These are phyloP conservation scores for Percina caprodes DNA, from an alignment of 2,113 vertebrate species.

Conservation along the genomic window DNA sequence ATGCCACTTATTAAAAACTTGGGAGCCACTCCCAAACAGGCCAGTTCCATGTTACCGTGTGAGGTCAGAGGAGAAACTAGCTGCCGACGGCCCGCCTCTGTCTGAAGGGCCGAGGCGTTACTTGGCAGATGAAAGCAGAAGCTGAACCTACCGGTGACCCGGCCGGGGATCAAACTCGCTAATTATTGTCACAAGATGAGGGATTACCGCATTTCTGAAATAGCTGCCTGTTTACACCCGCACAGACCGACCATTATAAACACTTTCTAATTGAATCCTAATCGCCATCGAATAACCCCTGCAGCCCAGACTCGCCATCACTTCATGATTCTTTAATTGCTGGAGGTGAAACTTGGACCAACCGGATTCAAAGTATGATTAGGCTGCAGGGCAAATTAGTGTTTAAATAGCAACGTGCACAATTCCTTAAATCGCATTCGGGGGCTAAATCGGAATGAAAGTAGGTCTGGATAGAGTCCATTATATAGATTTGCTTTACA, in stretches of 20 bases:
- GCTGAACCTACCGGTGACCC: conserved; percentile 86
- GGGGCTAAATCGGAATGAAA: background rate
- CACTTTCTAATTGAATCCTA: conserved; percentile 99
- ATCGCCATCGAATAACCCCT: conserved; percentile 95
- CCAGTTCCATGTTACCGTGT: background rate
- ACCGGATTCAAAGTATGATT: conserved; percentile 61
- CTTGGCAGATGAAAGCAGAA: conserved; percentile 84
- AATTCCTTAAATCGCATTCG: conserved; percentile 43
- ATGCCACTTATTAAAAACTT: background rate
- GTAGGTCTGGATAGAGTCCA: background rate
- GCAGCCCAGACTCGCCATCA: conserved; percentile 88
- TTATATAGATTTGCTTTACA: background rate
- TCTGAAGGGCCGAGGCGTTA: conserved; percentile 73
- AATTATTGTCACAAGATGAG: conserved; percentile 99
- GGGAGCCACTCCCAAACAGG: background rate
- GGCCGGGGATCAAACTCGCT: conserved; percentile 86
- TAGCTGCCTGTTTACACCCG: conserved; percentile 97
- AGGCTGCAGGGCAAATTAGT: conserved; percentile 47
- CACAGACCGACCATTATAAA: conserved; percentile 91
- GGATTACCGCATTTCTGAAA: conserved; percentile 99
- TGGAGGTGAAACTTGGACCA: conserved; percentile 69
- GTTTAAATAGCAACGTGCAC: conserved; percentile 14
- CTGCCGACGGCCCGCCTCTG: conserved; percentile 33
- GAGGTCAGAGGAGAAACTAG: conserved; percentile 12
- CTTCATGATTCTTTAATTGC: conserved; percentile 96